Evolutionary conservation across 2,113 vertebrate genomes (phyloP).

Genomic region (Ophiodon elongatus): DNA sequence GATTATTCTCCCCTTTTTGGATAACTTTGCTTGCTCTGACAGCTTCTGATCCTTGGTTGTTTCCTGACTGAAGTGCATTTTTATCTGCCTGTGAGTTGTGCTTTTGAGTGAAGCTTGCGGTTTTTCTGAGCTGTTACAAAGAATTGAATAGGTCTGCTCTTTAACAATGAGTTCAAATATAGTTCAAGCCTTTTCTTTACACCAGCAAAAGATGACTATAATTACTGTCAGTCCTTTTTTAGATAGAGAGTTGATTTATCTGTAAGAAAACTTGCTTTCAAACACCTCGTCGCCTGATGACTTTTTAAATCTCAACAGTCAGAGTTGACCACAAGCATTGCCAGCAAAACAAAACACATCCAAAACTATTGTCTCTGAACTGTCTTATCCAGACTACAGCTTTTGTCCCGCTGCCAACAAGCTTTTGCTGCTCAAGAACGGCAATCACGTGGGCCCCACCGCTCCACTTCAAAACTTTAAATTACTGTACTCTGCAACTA

Average conservation of each 20-base stretch:
- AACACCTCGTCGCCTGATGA: background rate
- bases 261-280: background rate
- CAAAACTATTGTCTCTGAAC: conserved; percentile 14
- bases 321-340: conserved; percentile 7
- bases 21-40: background rate
- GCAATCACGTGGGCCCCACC: conserved; percentile 4
- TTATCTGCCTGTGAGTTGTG: background rate
- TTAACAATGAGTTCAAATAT: background rate
- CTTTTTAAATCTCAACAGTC: conserved; percentile 7
- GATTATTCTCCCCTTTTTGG: background rate
- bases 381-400: conserved; percentile 27
- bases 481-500: conserved; percentile 29
- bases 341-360: conserved; percentile 21
- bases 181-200: conserved; percentile 22
- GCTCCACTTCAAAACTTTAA: conserved; percentile 40
- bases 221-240: background rate
- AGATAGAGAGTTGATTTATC: background rate
- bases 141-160: background rate
- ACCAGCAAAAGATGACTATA: background rate
- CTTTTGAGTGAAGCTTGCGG: background rate
- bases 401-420: conserved; percentile 20
- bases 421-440: conserved; percentile 24
- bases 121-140: background rate
- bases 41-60: background rate
- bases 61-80: background rate